phyloP scores from a whole-genome alignment of 2,797 vertebrate species.

The Cichlasoma orientale region DNA sequence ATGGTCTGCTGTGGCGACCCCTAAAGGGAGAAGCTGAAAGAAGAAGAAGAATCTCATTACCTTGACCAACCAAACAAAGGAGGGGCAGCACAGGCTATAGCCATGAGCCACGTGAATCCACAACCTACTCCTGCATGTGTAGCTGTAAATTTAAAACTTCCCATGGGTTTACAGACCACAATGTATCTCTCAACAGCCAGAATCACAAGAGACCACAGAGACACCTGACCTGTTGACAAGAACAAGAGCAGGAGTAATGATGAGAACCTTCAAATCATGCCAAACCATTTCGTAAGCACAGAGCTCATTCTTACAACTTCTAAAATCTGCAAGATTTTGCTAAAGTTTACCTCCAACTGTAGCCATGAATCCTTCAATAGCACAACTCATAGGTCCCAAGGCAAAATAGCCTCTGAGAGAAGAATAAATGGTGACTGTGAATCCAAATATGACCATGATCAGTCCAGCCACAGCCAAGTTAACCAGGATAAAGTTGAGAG shows the following conservation, averaged over 20 bases:
- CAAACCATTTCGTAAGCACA: not conserved
- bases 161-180: conserved; percentile 86
- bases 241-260: not conserved
- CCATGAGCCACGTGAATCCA: conserved; percentile 83
- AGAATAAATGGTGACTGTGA: conserved; percentile 80
- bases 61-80: conserved; percentile 85
- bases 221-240: conserved; percentile 61
- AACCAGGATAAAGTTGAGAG: conserved; percentile 85
- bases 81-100: conserved; percentile 72
- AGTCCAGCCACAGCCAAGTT: conserved; percentile 84
- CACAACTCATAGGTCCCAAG: conserved; percentile 38
- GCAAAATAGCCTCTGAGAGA: conserved; percentile 25
- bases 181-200: conserved; percentile 79
- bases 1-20: too few species aligned
- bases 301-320: not conserved
- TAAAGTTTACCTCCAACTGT: conserved; percentile 39
- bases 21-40: too few species aligned
- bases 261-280: not conserved
- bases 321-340: not conserved
- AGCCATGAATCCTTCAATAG: conserved; percentile 48
- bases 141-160: conserved; percentile 83
- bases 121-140: conserved; percentile 69
- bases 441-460: conserved; percentile 82
- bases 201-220: conserved; percentile 77
- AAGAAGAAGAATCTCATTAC: conserved; percentile 36